Base-by-base conservation (phyloP, 2,797 vertebrate genomes). In the Molossus alvarezi region DNA sequence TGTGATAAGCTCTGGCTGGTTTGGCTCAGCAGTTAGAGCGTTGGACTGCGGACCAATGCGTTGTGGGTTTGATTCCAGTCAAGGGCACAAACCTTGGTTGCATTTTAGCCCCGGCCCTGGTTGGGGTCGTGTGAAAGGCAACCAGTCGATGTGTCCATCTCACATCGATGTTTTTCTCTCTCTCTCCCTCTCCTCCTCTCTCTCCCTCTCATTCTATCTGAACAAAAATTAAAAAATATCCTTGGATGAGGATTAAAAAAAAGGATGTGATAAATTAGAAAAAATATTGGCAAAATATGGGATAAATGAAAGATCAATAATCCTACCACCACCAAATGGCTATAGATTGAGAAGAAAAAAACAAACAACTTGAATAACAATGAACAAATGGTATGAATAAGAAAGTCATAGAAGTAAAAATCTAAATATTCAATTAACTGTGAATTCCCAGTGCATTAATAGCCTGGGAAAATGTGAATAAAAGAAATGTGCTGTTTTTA, bases 401-500 rank as follows among this genome's bases (percentile, higher is more conserved):
- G 69, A 76, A 67, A 69, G 48, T 93, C 37, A 62, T 6, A 79
- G 8, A 77, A 21, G 37, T 11, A 37, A 57, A 91, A 77, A 82
- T 83, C 48, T 17, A 83, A 77, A 90, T 57, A 58, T 48, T 45
- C 45, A 85, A 37, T 73, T 6, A 79, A 73, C 29, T 73, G 13
- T 83, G 13, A 82, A 33, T 88, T 65, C 41, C 73, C 3, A 73
- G 29, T n/a, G 25, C 2, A 82, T 73, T 82, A 18, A 69, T 29
- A 73, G 23, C 27, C 27, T 65, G 11, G 18, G 1, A 77, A 94
- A 93, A 82, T 64, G 11, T 4, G 89, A 91, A 91, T 69, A 88
- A 90, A 91, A 93, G 33, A 12, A 82, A 93, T 37, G 7, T 79
- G 41, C 17, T 79, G 8, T 69, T 75, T 93, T 80, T 14, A 77